Evolutionary conservation across 2,888 invertebrate species (phyloP), one percentile per base, ranked within the genome.

Genomic region (Melanophora roralis): DNA sequence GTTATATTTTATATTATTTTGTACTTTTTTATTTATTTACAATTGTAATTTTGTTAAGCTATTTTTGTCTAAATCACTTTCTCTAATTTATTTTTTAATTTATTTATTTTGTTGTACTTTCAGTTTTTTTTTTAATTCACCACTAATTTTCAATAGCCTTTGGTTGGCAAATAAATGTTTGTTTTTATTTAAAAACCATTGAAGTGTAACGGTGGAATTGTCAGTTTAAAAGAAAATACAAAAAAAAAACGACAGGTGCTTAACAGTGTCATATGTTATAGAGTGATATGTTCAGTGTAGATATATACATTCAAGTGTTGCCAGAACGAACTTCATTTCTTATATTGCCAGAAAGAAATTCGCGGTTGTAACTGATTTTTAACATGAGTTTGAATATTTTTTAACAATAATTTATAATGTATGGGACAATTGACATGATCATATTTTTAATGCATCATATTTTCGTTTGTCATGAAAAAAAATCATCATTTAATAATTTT

Each of bases 181-280:
- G 68, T 68, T 64, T 76, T 53, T 68, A 64, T 57, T 67, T 57
- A 14, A 38, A 53, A 74, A 60, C 59, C 57, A 74, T 19, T 74
- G 53, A 53, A 32, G 69, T 57, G 65, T 71, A 53, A 74, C 69
- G 74, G 69, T 23, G 60, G 59, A 53, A 40, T 16, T 45, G 53
- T 65, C 65, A 53, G 27, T 65, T 67, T 11, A 32, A 49, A 43
- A 43, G 16, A n/a, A n/a, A n/a, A n/a, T n/a, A n/a, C n/a, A n/a
- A 8, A 1, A 36, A 45, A n/a, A 49, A 34, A 12, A 34, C 9
- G 64, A 32, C 73, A 73, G 65, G 23, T 73, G 73, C 65, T 49
- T 6, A 16, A 68, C 9, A 1, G n/a, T n/a, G n/a, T n/a, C 21
- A 11, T 43, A 6, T 45, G 16, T 8, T 4, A 32, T 4, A 47